A percentile compares a stretch with the other conserved stretches of the same genome.
Evolutionary conservation across 2,113 vertebrate genomes (phyloP).

Genomic region (Bos taurus): ARS-UCD2.0 NC_037338.1:32976501-32977000

Average conservation of each 20-base stretch:
- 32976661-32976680: slow-evolving; percentile 99
- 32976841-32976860: slow-evolving; percentile 98
- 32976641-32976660: slow-evolving; percentile 99
- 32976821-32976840: slow-evolving; percentile 96
- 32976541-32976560: not conserved
- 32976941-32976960: slow-evolving; percentile 96
- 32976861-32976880: slow-evolving; percentile 98
- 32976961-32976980: slow-evolving; percentile 98
- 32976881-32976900: slow-evolving; percentile 99
- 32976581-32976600: accelerated
- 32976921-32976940: slow-evolving; percentile 97
- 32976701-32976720: slow-evolving; percentile 98
- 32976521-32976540: not conserved
- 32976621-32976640: slow-evolving; percentile 97
- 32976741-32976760: slow-evolving; percentile 98
- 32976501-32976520: not conserved
- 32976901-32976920: slow-evolving; percentile 95
- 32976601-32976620: slow-evolving; percentile 36
- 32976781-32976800: slow-evolving; percentile 94
- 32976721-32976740: slow-evolving; percentile 95
- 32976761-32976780: slow-evolving; percentile 96
- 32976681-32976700: slow-evolving; percentile 94
- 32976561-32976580: not conserved
- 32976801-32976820: slow-evolving; percentile 94
- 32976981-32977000: slow-evolving; percentile 97